Base-by-base conservation (phyloP, 1,140 invertebrate species). In the Leptonema lineaticorne region DNA sequence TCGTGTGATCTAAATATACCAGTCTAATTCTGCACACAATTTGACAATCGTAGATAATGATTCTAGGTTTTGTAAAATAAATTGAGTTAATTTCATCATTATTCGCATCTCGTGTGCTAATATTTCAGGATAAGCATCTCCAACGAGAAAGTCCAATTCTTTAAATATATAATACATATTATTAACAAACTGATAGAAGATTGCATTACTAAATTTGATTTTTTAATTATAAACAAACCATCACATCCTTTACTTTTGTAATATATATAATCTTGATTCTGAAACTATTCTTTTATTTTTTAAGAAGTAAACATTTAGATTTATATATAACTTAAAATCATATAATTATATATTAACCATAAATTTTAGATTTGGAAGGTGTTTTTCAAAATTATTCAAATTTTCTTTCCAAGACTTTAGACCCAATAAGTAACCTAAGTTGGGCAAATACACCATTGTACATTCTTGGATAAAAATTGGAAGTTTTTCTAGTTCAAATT, bases 361-460 rank as follows among this genome's bases (percentile, higher is more conserved):
- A 75, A 89, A 92, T 69, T 89, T 86, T 67, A 92, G 82, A 68
- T 86, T 84, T 14, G 85, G 85, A 58, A 91, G 78, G 56, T 86
- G 73, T 29, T 81, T 77, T 28, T 88, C 79, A 22, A 86, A 79
- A 48, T 74, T 77, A 28, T 75, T 79, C 64, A 83, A 82, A 66
- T 83, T 78, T 0, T 82, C 76, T 33, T 81, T 82, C 85, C 87
- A 89, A 57, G 84, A 79, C 29, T 86, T 87, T 3, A 94, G 84
- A 0, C 86, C 87, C 2, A 94, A 77, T 33, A 94, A 78, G 80
- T 91, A 93, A 0, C 92, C 91, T 68, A 94, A 84, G 81, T 94
- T 88, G 5, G 92, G 92, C 71, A 94, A 83, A 78, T 92, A 94
- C 59, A 90, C 78, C 75, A 94, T 87, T 46, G 85, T 86, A 75